Percentiles rank a stretch among this genome's conserved stretches.
phyloP scores from a whole-genome alignment of 2,888 invertebrate species.

The Lasioglossum lativentre region DNA sequence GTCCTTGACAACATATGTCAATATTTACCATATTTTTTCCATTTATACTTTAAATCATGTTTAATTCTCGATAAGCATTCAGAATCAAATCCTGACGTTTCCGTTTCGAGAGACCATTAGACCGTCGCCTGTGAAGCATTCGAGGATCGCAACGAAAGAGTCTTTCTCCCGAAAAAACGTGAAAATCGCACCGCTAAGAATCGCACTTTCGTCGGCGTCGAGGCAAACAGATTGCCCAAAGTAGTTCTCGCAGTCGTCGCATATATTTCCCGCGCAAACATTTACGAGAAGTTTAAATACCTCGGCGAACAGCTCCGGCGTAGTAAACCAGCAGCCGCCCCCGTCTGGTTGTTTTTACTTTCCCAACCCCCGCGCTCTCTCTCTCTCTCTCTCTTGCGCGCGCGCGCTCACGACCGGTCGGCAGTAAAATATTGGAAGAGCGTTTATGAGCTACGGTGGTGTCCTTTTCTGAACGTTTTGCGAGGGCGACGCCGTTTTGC shows the following conservation, averaged over 20 bases:
- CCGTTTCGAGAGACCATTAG: neutral
- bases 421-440: conserved; percentile 31
- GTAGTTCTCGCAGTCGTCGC: conserved; percentile 16
- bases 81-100: neutral
- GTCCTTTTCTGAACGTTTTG: conserved; percentile 28
- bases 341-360: conserved; percentile 38
- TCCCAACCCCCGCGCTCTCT: neutral
- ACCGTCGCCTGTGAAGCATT: neutral
- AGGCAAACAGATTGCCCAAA: neutral
- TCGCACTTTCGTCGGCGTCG: neutral
- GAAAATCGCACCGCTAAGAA: neutral
- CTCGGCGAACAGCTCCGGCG: conserved; percentile 15
- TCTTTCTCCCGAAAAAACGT: neutral
- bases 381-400: neutral
- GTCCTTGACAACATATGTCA: too few relatives aligned
- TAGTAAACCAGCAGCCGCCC: conserved; percentile 26
- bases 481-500: neutral
- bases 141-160: neutral
- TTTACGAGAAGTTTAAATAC: conserved; percentile 49
- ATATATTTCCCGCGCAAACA: conserved; percentile 21
- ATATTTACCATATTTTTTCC: too few relatives aligned
- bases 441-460: conserved; percentile 42
- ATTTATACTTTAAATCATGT: too few relatives aligned
- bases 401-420: neutral
- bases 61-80: too few relatives aligned